Evolutionary conservation across 1,140 invertebrate species (phyloP).

Genomic region (Helicoverpa armigera): DNA sequence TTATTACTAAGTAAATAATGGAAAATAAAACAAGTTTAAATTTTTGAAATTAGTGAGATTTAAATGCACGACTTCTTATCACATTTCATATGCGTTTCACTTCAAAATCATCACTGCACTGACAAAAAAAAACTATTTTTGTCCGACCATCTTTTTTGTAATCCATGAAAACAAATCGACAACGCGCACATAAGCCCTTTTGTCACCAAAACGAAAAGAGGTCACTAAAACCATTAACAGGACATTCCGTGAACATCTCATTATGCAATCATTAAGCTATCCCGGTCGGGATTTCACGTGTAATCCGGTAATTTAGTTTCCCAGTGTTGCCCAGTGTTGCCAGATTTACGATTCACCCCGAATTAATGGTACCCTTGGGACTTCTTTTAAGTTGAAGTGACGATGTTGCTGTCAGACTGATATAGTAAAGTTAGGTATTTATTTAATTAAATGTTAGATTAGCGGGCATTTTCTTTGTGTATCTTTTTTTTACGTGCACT

Average conservation of each 20-base stretch:
- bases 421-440: background rate
- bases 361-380: slow-evolving; percentile 38
- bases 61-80: too few relatives aligned
- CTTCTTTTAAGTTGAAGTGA: background rate
- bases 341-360: slow-evolving; percentile 36
- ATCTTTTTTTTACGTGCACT: too few relatives aligned
- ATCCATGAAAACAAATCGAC: background rate
- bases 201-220: background rate
- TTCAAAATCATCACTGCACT: too few relatives aligned
- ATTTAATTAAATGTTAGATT: background rate
- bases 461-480: background rate
- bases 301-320: slow-evolving; percentile 57
- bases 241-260: slow-evolving; percentile 48
- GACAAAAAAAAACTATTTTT: background rate
- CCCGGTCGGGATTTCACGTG: slow-evolving; percentile 47
- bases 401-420: background rate
- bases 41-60: too few relatives aligned
- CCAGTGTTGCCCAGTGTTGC: background rate
- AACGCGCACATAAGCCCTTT: background rate
- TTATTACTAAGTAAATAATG: too few relatives aligned
- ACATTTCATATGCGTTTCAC: too few relatives aligned
- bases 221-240: slow-evolving; percentile 51
- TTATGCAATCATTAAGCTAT: slow-evolving; percentile 56
- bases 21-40: too few relatives aligned
- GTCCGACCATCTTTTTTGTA: background rate